phyloP scores from a whole-genome alignment of 1,140 invertebrate species.

The Littorina saxatilis region DNA sequence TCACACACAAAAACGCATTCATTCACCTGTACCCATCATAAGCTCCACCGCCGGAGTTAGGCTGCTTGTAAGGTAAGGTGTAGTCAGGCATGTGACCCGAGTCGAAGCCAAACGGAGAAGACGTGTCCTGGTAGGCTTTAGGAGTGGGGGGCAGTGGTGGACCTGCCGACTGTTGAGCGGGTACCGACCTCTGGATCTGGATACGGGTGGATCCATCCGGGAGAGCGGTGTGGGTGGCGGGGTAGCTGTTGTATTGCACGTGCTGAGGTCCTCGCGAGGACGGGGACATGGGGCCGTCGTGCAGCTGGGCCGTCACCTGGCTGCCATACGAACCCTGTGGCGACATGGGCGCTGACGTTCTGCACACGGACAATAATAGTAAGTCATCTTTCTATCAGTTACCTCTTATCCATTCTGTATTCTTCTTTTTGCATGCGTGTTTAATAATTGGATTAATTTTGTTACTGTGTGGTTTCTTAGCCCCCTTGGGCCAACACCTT shows the following conservation, averaged over 20 bases:
- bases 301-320: constrained; percentile 43
- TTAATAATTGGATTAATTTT: no score
- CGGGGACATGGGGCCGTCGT: constrained; percentile 27
- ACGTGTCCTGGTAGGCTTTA: constrained; percentile 24
- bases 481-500: no score
- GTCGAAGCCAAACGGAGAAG: constrained; percentile 15
- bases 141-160: constrained; percentile 24
- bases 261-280: constrained; percentile 23
- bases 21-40: no score
- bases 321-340: constrained; percentile 40
- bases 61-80: constrained; percentile 42
- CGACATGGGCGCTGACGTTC: constrained; percentile 31
- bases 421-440: no score
- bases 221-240: constrained; percentile 37
- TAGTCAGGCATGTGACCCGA: constrained; percentile 38
- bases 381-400: neutral
- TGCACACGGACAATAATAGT: neutral
- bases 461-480: no score
- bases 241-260: constrained; percentile 8
- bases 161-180: neutral
- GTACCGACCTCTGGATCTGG: constrained; percentile 22
- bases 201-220: constrained; percentile 36
- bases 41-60: neutral
- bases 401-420: neutral
- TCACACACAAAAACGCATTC: no score